Evolutionary conservation across 2,797 vertebrate genomes (phyloP).

Genomic region (Enteromius argenteus): DNA sequence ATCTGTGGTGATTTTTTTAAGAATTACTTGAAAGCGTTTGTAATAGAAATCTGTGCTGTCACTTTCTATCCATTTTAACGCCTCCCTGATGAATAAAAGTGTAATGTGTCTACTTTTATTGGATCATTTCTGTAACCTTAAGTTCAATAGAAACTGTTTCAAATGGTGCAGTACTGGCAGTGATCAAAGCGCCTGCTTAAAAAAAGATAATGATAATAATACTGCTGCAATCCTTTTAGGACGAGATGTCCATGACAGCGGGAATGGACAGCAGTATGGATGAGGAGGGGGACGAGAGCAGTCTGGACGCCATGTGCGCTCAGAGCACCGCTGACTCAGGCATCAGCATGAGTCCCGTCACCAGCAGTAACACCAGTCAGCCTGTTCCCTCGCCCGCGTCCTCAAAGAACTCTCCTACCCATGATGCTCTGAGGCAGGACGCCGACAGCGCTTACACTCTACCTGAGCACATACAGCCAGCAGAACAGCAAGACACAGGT

Average conservation of each 20-base stretch:
- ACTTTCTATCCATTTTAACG: background rate
- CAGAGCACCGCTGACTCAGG: constrained; percentile 72
- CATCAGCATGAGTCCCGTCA: constrained; percentile 60
- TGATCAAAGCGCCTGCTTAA: background rate
- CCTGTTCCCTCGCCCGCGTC: constrained; percentile 66
- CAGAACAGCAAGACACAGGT: constrained; percentile 76
- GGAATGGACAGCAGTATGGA: constrained; percentile 81
- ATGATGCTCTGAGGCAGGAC: constrained; percentile 75
- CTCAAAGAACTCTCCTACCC: constrained; percentile 78
- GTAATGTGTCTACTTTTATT: background rate
- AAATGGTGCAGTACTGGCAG: background rate
- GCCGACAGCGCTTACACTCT: constrained; percentile 72
- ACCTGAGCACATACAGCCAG: constrained; percentile 66
- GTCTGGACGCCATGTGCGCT: constrained; percentile 76
- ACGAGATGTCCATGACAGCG: constrained; percentile 76
- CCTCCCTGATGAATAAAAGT: background rate
- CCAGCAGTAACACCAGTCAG: constrained; percentile 59
- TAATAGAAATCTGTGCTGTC: background rate
- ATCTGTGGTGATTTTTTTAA: too few species aligned
- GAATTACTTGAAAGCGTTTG: background rate
- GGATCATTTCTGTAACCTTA: background rate
- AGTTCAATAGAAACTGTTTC: background rate
- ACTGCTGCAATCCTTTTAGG: constrained; percentile 63
- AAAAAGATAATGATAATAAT: background rate
- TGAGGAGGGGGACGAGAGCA: constrained; percentile 77